phyloP scores from a whole-genome alignment of 2,797 vertebrate genomes.

The Pseudocheirus occidentalis region DNA sequence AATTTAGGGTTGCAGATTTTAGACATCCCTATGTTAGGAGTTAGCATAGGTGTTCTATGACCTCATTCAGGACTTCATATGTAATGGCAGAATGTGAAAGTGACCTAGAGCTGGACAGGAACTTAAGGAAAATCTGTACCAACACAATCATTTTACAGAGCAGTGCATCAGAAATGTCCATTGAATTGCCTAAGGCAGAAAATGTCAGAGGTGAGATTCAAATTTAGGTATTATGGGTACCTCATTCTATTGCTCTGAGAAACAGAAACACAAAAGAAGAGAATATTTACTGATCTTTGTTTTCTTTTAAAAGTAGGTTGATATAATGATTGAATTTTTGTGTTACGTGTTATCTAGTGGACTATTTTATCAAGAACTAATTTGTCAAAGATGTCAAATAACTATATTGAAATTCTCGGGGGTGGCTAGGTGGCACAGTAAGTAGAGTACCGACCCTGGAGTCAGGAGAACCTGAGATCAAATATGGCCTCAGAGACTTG shows the following conservation, averaged over 20 bases:
- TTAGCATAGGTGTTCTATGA: not conserved
- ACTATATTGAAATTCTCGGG: not conserved
- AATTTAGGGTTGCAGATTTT: not conserved
- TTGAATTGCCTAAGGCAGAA: not conserved
- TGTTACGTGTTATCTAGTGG: not conserved
- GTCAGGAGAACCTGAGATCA: too few relatives aligned
- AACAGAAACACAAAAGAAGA: not conserved
- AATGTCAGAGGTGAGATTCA: not conserved
- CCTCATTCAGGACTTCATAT: not conserved
- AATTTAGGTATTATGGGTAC: not conserved
- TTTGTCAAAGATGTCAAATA: not conserved
- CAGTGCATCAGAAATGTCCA: not conserved
- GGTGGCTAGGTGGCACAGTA: too few relatives aligned
- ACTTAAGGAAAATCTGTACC: not conserved
- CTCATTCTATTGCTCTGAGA: not conserved
- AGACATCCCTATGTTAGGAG: not conserved
- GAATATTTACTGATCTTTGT: not conserved
- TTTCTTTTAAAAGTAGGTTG: not conserved
- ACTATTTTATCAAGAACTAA: slow-evolving; percentile 27
- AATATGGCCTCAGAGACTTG: too few relatives aligned
- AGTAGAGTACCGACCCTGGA: too few relatives aligned
- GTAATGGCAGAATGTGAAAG: not conserved
- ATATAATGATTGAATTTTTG: not conserved
- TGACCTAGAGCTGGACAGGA: not conserved
- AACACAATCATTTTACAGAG: not conserved